These are phyloP conservation scores for Bradypus variegatus DNA, from an alignment of 2,797 vertebrate genomes.

Conservation along the genomic window DNA sequence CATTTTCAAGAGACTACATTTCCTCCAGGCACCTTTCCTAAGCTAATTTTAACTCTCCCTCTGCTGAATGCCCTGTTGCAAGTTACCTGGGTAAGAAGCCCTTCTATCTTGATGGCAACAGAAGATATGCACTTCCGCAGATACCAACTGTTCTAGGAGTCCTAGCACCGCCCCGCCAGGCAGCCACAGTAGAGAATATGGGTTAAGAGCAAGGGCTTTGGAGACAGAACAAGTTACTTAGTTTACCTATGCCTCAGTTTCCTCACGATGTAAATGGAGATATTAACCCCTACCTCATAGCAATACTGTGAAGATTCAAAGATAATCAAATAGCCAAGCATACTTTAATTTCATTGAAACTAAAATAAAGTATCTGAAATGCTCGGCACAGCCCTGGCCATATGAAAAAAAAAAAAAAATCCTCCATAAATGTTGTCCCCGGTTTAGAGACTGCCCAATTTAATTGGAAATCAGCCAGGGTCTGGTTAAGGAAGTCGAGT, in stretches of 20 bases:
- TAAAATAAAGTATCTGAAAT: not conserved
- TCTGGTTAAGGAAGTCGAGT: not conserved
- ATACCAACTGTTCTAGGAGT: not conserved
- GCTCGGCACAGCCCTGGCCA: not conserved
- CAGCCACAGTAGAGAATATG: not conserved
- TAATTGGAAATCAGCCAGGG: not conserved
- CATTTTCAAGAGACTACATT: not conserved
- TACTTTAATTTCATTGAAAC: not conserved
- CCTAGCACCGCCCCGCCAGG: not conserved
- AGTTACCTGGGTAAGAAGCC: not conserved
- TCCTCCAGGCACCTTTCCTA: not conserved
- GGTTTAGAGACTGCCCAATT: not conserved
- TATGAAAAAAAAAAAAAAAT: not conserved
- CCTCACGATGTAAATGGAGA: not conserved
- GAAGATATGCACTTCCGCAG: not conserved
- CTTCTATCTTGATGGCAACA: not conserved
- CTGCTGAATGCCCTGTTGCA: not conserved
- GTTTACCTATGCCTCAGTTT: not conserved
- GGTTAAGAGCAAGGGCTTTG: not conserved
- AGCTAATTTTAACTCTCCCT: not conserved
- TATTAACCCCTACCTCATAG: not conserved
- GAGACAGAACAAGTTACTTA: not conserved
- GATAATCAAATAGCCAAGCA: not conserved
- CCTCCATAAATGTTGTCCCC: not conserved
- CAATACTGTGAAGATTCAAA: not conserved